Conservation (phyloP, 2,797 vertebrate genomes). For the Muraenolepis orangiensis region DNA sequence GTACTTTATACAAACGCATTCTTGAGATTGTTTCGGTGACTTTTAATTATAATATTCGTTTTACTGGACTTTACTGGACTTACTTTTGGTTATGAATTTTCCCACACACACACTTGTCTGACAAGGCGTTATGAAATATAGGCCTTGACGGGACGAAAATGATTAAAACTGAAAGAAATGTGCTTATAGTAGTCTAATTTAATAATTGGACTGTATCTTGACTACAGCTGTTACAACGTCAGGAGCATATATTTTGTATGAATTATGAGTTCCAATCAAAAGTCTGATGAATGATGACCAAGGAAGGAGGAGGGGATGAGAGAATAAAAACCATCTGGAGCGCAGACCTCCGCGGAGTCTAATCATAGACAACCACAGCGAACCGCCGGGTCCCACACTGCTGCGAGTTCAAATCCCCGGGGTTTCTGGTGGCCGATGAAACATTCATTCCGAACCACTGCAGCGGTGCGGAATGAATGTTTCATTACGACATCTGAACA, state of each 20-base stretch:
- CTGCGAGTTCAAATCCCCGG: constrained; percentile 53
- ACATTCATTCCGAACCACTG: not conserved
- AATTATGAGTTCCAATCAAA: constrained; percentile 61
- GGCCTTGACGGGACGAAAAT: not conserved
- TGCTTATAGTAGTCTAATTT: too few relatives aligned
- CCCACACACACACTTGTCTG: not conserved
- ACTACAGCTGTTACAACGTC: not conserved
- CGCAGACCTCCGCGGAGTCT: constrained; percentile 72
- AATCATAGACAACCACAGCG: constrained; percentile 71
- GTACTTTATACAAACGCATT: constrained; percentile 39
- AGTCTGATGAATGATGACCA: constrained; percentile 66
- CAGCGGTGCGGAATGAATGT: constrained; percentile 17
- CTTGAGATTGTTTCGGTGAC: constrained; percentile 49
- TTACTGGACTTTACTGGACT: constrained; percentile 15
- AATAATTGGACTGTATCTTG: too few relatives aligned
- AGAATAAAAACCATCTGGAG: constrained; percentile 74
- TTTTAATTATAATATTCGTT: constrained; percentile 25
- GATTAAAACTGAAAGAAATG: not conserved
- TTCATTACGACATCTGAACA: not conserved
- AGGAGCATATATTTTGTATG: constrained; percentile 33
- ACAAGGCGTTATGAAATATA: not conserved
- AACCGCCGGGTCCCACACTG: constrained; percentile 63
- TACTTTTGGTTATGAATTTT: not conserved
- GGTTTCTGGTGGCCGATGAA: not conserved
- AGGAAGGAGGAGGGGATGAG: constrained; percentile 44